Evolutionary conservation across 2,888 invertebrate genomes (phyloP).

Genomic region (Fabriciana adippe): DNA sequence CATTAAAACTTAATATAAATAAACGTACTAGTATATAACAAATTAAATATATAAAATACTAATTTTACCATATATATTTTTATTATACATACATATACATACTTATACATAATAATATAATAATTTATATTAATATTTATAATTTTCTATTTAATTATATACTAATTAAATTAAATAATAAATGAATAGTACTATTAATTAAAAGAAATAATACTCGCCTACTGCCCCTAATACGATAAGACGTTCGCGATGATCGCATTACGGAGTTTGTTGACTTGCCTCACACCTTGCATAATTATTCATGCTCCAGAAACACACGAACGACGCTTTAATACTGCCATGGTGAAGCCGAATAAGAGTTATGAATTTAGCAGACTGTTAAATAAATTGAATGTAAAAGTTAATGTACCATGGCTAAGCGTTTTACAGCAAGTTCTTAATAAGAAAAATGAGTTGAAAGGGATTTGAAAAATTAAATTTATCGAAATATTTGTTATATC

Average conservation of each 20-base stretch:
- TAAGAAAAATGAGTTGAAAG: no score
- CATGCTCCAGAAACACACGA: constrained; percentile 15
- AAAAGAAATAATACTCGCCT: constrained; percentile 25
- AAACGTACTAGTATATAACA: no score
- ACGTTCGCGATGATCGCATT: constrained; percentile 34
- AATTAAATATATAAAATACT: no score
- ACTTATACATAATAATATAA: no score
- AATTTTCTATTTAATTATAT: not conserved
- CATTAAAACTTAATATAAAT: no score
- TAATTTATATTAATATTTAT: not conserved
- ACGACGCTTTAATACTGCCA: constrained; percentile 4
- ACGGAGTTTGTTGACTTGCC: constrained; percentile 30
- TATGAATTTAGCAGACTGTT: not conserved
- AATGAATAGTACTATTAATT: not conserved
- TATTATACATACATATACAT: no score
- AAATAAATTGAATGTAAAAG: not conserved
- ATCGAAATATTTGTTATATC: no score
- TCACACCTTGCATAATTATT: constrained; percentile 25
- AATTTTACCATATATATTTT: no score
- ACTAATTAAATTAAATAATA: not conserved
- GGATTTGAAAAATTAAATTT: no score
- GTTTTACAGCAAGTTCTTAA: no score
- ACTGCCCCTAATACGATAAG: constrained; percentile 37
- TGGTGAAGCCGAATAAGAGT: constrained; percentile 10
- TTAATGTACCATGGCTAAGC: not conserved